These are phyloP conservation scores for Asobara japonica DNA, from an alignment of 1,140 invertebrate genomes.

Conservation along the genomic window DNA sequence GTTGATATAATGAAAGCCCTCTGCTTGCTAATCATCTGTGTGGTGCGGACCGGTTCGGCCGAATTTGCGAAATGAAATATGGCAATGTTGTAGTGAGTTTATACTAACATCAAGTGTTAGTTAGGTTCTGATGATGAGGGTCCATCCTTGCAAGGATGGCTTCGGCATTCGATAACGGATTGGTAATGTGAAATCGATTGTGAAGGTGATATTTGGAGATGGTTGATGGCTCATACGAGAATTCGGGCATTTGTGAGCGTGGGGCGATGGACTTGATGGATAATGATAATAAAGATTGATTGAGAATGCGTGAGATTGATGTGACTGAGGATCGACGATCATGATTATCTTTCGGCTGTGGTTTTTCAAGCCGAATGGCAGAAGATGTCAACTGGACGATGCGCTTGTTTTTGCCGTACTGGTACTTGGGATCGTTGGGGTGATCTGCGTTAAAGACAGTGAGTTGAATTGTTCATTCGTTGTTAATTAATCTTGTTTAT, in stretches of 20 bases:
- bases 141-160: no score
- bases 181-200: no score
- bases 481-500: not conserved
- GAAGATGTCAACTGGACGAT: conserved; percentile 46
- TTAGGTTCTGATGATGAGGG: no score
- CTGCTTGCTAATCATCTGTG: no score
- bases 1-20: no score
- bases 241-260: not conserved
- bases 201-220: not conserved
- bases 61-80: no score
- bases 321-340: conserved; percentile 38
- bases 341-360: conserved; percentile 59
- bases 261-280: not conserved
- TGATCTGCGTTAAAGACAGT: conserved; percentile 63
- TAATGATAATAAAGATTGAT: conserved; percentile 30
- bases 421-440: conserved; percentile 60
- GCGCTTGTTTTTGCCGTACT: conserved; percentile 56
- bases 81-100: no score
- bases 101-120: no score
- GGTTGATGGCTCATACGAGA: not conserved
- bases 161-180: no score
- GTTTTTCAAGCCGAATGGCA: conserved; percentile 52
- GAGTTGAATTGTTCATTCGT: conserved; percentile 43
- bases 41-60: no score
- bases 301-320: conserved; percentile 31